Conservation (phyloP, 2,888 invertebrate genomes). For the Creontiades dilutus region DNA sequence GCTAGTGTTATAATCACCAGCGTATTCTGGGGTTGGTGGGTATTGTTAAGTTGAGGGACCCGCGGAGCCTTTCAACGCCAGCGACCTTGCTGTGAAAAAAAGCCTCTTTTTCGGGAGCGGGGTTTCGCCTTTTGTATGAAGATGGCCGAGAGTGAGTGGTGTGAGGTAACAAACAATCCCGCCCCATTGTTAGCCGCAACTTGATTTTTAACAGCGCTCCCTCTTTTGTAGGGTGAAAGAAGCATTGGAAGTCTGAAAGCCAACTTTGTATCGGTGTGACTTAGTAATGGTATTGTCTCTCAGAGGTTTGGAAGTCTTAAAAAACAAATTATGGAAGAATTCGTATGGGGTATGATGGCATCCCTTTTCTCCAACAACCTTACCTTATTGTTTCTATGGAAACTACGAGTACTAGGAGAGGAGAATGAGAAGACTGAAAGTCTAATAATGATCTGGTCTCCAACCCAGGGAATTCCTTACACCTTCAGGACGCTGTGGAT, state of each 20-base stretch:
- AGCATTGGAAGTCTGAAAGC: neutral
- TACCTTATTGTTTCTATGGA: no score
- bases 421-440: no score
- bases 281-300: neutral
- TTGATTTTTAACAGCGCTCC: slow-evolving; percentile 31
- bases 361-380: no score
- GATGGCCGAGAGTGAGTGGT: slow-evolving; percentile 27
- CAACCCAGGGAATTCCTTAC: no score
- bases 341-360: neutral
- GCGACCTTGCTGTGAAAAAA: neutral
- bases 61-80: neutral
- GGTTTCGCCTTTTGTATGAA: neutral
- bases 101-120: neutral
- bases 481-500: no score
- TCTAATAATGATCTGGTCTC: no score
- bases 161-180: slow-evolving; percentile 26
- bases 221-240: neutral
- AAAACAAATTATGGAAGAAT: neutral
- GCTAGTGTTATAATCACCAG: neutral
- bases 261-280: neutral
- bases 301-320: neutral
- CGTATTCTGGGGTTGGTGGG: neutral
- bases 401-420: no score
- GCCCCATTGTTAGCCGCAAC: slow-evolving; percentile 20
- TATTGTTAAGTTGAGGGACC: neutral